Evolutionary conservation across 2,888 invertebrate species (phyloP), one percentile per base, ranked within the genome.

Genomic region (Scaptomyza parva): DNA sequence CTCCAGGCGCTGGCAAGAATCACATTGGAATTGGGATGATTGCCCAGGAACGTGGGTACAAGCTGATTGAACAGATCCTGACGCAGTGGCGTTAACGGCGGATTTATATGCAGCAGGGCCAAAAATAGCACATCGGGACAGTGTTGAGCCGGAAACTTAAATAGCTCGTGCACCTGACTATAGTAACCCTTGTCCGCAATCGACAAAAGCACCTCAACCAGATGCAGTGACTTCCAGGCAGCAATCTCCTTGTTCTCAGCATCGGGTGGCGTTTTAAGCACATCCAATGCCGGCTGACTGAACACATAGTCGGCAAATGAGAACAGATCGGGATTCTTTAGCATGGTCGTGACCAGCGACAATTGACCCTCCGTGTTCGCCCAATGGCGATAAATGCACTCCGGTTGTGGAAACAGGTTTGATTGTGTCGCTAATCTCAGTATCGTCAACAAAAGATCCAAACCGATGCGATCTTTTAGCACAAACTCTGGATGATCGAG

Each of bases 1-100:
- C 97, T 97, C 99, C 99, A 99, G 3, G 98, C 98, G 89, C 97
- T 97, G 91, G 99, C 98, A 57, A 99, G 93, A 70, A 99, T 97
- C n/a, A 97, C 96, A 24, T 96, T 97, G 0, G 98, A 97, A 92
- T 99, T 99, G 0, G 98, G 97, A 93, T 99, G 99, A 92, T 97
- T 98, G 35, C 96, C 96, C 58, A 99, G 93, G 92, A 99, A 99
- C 78, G 98, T 96, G 2, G 98, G 98, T 90, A 99, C 96, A 33
- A 99, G 92, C 53, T 94, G 96, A 44, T 96, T 95, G 73, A 99
- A 93, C 59, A 99, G 92, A 89, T 99, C 98, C 92, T 97, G 97
- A 61, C 97, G 93, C 39, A 96, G 92, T 39, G 95, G 93, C 3
- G 96, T 95, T 41, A 96, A 93, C 0, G 97, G 96, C 70, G 96